Evolutionary conservation across 2,113 vertebrate species (phyloP), one percentile per base, ranked within the genome.

Genomic region (Pollachius pollachius): DNA sequence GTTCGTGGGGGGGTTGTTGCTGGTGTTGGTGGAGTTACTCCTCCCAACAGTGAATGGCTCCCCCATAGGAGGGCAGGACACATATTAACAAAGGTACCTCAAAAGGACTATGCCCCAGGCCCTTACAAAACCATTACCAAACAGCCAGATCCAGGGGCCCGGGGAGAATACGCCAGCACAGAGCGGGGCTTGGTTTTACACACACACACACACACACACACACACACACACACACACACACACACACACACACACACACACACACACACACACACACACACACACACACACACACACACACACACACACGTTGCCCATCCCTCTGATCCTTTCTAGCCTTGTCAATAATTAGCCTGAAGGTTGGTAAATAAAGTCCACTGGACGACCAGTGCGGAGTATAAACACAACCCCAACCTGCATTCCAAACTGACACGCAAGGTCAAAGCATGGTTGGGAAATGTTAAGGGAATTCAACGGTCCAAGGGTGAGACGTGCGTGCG

Each of bases 271-370:
- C 76, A 12, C 41, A 48, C 8, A 9, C 12, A 12, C 41, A 48
- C 18, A 4, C 7, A 60, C n/a, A 19, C n/a, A 60, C 58, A 60
- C 16, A 18, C 13, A 12, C 17, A 19, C 21, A 48, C 12, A 48
- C 16, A 17, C 13, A 16, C 15, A 56, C 11, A 56, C 13, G 54
- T 74, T 74, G 54, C 52, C 70, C 19, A 15, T 71, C 19, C 30
- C 5, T 74, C 60, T 67, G 58, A 21, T 65, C 25, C 69, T 69
- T 65, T 67, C 30, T 63, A 80, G 54, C 60, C 13, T 4, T 7
- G 74, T 89, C 89, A 91, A 90, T 88, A 75, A 89, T 88, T 87
- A 85, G 48, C 84, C 67, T 52, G 52, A 73, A 73, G 80, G 83
- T 81, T 21, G n/a, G 84, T 72, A 86, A 88, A 89, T 80, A 89